A percentile compares a stretch with the other conserved stretches of the same genome.
Conservation (phyloP, 2,888 invertebrate species). For the Pharmacophagus antenor region DNA sequence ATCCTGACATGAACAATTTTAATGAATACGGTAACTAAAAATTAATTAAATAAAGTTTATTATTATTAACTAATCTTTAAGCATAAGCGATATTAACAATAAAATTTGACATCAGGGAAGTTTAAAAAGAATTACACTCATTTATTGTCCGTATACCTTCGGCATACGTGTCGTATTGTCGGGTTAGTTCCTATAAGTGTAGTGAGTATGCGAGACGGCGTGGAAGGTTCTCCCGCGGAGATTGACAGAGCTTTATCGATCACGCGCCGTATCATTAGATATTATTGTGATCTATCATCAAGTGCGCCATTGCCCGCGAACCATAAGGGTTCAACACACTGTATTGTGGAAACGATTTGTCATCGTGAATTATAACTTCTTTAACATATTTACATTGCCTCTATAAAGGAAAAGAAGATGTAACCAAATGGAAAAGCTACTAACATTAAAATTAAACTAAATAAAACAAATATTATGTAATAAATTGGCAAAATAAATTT, state of each 20-base stretch:
- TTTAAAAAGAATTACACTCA: no score
- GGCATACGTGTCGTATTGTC: neutral
- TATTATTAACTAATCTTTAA: no score
- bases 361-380: neutral
- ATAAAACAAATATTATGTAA: no score
- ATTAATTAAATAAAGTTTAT: no score
- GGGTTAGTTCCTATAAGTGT: constrained; percentile 5
- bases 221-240: constrained; percentile 64
- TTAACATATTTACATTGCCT: no score
- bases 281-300: constrained; percentile 77
- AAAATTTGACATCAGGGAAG: no score
- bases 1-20: neutral
- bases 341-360: neutral
- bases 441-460: no score
- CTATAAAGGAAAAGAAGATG: no score
- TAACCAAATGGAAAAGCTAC: no score
- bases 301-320: constrained; percentile 43
- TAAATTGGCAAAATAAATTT: no score
- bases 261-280: constrained; percentile 75
- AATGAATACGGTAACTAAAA: neutral
- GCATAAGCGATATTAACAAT: no score
- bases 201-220: constrained; percentile 34
- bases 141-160: no score
- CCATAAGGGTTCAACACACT: constrained; percentile 44
- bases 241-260: constrained; percentile 67